These are phyloP conservation scores for Pogonus chalceus DNA, from an alignment of 1,140 invertebrate species.

Conservation along the genomic window DNA sequence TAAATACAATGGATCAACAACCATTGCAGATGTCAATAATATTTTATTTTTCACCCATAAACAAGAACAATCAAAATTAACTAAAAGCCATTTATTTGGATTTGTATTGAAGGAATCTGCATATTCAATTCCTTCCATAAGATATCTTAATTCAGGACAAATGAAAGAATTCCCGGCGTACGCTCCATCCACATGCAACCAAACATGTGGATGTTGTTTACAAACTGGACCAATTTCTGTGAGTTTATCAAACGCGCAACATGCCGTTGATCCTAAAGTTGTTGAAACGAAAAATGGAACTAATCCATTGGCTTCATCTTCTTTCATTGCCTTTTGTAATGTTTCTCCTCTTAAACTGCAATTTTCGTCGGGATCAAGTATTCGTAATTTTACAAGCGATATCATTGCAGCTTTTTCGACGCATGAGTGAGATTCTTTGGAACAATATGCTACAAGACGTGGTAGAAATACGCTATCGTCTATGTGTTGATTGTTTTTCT, in stretches of 20 bases:
- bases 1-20: constrained; percentile 89
- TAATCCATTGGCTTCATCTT: constrained; percentile 68
- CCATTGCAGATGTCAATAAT: constrained; percentile 82
- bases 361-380: constrained; percentile 78
- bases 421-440: constrained; percentile 91
- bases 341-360: constrained; percentile 65
- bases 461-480: constrained; percentile 83
- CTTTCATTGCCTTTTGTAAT: constrained; percentile 56
- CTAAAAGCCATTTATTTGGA: constrained; percentile 85
- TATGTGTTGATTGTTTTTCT: constrained; percentile 58
- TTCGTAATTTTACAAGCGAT: constrained; percentile 74
- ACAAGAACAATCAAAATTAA: constrained; percentile 84
- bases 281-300: constrained; percentile 80
- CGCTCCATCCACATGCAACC: constrained; percentile 68
- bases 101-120: constrained; percentile 89
- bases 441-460: constrained; percentile 88
- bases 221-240: constrained; percentile 73
- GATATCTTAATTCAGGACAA: constrained; percentile 66
- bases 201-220: constrained; percentile 50
- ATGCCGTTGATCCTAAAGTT: constrained; percentile 71
- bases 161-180: constrained; percentile 80
- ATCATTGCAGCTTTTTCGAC: constrained; percentile 96
- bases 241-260: constrained; percentile 74
- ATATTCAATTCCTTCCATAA: constrained; percentile 69
- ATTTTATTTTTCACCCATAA: constrained; percentile 85